phyloP scores from a whole-genome alignment of 2,113 vertebrate species.

The Phycodurus eques region DNA sequence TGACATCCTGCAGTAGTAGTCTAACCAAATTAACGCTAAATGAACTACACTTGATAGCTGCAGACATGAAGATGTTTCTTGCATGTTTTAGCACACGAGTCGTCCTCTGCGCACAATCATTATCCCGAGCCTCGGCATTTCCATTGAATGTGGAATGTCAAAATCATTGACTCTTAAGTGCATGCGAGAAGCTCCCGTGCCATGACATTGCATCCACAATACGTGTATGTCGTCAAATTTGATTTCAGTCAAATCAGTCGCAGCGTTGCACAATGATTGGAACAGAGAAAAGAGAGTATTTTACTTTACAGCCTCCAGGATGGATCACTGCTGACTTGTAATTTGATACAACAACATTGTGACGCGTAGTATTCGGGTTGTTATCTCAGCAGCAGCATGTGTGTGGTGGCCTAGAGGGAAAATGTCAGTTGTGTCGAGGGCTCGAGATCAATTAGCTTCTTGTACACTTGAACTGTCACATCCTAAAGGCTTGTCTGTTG shows the following conservation, averaged over 20 bases:
- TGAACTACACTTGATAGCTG: neutral
- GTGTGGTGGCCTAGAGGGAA: neutral
- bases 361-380: neutral
- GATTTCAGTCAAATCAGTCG: neutral
- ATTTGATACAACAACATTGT: neutral
- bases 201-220: neutral
- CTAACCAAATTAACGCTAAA: neutral
- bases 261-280: neutral
- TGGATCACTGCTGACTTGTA: neutral
- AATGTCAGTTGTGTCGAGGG: neutral
- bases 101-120: neutral
- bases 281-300: constrained; percentile 9
- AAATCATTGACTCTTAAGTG: neutral
- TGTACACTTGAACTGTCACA: neutral
- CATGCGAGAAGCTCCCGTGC: neutral
- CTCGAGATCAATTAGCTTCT: neutral
- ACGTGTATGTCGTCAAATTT: neutral
- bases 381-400: neutral
- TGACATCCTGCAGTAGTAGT: neutral
- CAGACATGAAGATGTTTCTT: constrained; percentile 7
- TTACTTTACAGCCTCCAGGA: neutral
- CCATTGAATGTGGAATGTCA: neutral
- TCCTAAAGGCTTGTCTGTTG: neutral
- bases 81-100: constrained; percentile 42
- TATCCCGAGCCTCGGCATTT: neutral